These are phyloP conservation scores for Schizaphis graminum DNA, from an alignment of 2,888 invertebrate genomes.

Conservation along the genomic window DNA sequence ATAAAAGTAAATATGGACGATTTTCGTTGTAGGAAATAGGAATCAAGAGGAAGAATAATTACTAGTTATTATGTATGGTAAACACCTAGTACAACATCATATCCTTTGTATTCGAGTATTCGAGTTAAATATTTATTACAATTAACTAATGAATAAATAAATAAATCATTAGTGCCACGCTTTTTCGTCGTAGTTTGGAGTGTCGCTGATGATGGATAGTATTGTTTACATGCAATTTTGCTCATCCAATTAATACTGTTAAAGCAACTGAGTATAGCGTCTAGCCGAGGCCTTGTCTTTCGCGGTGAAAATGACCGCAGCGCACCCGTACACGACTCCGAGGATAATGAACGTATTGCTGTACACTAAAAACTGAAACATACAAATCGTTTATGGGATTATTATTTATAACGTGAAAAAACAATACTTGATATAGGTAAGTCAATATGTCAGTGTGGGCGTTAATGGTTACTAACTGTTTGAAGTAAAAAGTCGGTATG, in stretches of 20 bases:
- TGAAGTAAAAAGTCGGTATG: background rate
- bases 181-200: background rate
- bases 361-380: conserved; percentile 41
- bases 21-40: background rate
- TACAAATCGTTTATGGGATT: background rate
- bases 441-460: background rate
- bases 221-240: background rate
- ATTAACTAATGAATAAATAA: too few relatives aligned
- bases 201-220: background rate
- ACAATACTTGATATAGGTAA: background rate
- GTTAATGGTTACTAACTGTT: background rate
- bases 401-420: background rate
- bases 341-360: background rate
- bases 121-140: background rate
- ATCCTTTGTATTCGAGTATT: background rate
- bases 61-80: background rate
- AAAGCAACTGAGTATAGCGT: background rate
- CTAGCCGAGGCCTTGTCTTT: background rate
- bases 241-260: background rate
- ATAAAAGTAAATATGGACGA: background rate
- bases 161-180: too few relatives aligned
- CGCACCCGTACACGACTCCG: background rate
- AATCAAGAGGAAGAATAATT: background rate
- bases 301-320: background rate
- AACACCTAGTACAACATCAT: background rate